Evolutionary conservation across 2,113 vertebrate species (phyloP).

Genomic region (Cynoglossus semilaevis): DNA sequence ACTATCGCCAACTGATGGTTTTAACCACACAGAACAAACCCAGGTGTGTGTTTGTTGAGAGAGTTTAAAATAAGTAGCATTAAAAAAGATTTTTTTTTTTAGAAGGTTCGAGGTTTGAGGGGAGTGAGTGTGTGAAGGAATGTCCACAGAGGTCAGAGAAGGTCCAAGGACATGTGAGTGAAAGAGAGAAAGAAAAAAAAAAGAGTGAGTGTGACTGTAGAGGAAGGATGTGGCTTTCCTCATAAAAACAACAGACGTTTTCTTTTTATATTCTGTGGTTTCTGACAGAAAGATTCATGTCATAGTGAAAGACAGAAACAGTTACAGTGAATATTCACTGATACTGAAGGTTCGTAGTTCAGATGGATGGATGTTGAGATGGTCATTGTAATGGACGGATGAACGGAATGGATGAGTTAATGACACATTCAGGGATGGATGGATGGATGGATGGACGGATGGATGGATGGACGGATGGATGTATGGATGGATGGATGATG

Average conservation of each 20-base stretch:
- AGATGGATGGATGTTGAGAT: no score
- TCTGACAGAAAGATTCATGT: constrained; percentile 2
- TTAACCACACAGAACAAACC: no score
- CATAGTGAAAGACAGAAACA: constrained; percentile 6
- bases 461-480: no score
- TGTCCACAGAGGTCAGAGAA: background rate
- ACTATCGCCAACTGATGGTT: no score
- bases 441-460: no score
- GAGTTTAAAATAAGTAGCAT: background rate
- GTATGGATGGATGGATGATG: no score
- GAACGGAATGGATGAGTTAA: no score
- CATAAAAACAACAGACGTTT: constrained; percentile 31
- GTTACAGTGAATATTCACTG: background rate
- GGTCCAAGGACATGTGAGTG: constrained; percentile 1
- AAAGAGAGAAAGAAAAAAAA: background rate
- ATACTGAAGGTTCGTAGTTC: background rate
- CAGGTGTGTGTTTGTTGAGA: background rate
- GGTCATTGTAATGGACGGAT: no score
- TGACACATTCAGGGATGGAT: no score
- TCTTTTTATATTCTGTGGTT: constrained; percentile 32
- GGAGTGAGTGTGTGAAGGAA: no score
- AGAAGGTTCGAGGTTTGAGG: background rate
- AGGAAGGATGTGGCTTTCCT: constrained; percentile 56
- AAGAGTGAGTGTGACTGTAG: constrained; percentile 16
- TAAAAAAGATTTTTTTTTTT: background rate